Conservation (phyloP, 2,797 vertebrate species). For the Okamejei kenojei region DNA sequence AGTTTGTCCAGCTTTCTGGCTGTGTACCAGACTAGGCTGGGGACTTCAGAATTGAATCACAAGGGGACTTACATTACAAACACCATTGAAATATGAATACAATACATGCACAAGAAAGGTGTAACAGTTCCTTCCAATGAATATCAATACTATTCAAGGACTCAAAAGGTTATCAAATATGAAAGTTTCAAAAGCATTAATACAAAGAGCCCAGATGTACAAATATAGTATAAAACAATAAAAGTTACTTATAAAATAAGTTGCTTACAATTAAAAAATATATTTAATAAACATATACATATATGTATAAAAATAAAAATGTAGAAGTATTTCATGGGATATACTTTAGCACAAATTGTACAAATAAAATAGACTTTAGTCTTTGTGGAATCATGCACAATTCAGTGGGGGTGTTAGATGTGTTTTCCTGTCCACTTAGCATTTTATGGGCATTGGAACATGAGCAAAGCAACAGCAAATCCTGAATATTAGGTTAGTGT, state of each 20-base stretch:
- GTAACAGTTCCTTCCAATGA: neutral
- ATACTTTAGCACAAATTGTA: conserved; percentile 11
- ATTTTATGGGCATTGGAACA: conserved; percentile 29
- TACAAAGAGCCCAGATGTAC: neutral
- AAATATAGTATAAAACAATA: conserved; percentile 11
- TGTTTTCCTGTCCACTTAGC: conserved; percentile 9
- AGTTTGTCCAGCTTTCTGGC: neutral
- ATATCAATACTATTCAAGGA: neutral
- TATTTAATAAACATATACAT: neutral
- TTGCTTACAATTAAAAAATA: neutral
- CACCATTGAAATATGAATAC: neutral
- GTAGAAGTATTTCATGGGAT: neutral
- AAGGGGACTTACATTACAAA: neutral
- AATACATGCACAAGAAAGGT: neutral
- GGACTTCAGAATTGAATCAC: neutral
- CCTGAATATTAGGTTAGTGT: conserved; percentile 16
- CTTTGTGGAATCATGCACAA: conserved; percentile 32
- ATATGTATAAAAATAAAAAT: neutral
- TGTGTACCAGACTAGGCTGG: neutral
- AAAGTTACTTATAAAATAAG: neutral
- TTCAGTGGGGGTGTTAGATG: conserved; percentile 10
- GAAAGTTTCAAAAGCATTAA: neutral
- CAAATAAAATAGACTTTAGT: conserved; percentile 30
- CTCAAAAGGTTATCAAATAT: neutral
- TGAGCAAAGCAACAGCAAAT: conserved; percentile 34